Conservation (phyloP, 2,888 invertebrate species). For the Liopterus haemorrhoidalis region DNA sequence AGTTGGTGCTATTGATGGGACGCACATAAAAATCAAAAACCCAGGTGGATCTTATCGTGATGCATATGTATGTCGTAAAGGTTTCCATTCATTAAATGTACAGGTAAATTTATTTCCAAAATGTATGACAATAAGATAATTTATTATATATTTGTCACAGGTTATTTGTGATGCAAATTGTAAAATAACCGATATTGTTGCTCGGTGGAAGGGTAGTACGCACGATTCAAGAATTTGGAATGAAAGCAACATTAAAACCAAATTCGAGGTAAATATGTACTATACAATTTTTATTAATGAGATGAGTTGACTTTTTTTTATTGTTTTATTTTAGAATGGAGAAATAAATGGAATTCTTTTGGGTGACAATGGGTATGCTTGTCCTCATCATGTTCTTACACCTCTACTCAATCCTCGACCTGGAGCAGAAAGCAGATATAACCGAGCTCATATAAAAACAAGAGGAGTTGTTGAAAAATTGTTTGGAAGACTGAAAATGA, state of each 20-base stretch:
- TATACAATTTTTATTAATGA: background rate
- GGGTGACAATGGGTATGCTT: conserved; percentile 13
- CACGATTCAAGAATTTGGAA: conserved; percentile 7
- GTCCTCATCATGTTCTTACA: conserved; percentile 7
- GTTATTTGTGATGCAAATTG: too few species aligned
- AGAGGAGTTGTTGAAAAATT: conserved; percentile 4
- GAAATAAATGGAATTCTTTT: conserved; percentile 11
- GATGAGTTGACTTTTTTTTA: background rate
- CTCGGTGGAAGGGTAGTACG: conserved; percentile 4
- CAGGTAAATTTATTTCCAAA: too few species aligned
- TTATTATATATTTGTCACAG: too few species aligned
- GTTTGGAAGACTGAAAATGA: conserved; percentile 12
- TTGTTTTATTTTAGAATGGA: conserved; percentile 4
- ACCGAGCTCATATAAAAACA: conserved; percentile 13
- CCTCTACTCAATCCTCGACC: conserved; percentile 10
- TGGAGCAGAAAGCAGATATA: conserved; percentile 2
- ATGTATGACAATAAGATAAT: too few species aligned
- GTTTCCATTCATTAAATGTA: too few species aligned
- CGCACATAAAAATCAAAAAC: too few species aligned
- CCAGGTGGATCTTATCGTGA: too few species aligned
- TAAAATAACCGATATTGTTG: background rate
- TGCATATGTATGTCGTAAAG: too few species aligned
- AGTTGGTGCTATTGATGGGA: too few species aligned
- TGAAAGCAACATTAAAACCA: conserved; percentile 2
- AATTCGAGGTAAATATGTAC: conserved; percentile 4